Percentiles rank a stretch among this genome's conserved stretches.
These are phyloP conservation scores for Lasioglossum vierecki DNA, from an alignment of 2,888 invertebrate genomes.

Conservation along the genomic window DNA sequence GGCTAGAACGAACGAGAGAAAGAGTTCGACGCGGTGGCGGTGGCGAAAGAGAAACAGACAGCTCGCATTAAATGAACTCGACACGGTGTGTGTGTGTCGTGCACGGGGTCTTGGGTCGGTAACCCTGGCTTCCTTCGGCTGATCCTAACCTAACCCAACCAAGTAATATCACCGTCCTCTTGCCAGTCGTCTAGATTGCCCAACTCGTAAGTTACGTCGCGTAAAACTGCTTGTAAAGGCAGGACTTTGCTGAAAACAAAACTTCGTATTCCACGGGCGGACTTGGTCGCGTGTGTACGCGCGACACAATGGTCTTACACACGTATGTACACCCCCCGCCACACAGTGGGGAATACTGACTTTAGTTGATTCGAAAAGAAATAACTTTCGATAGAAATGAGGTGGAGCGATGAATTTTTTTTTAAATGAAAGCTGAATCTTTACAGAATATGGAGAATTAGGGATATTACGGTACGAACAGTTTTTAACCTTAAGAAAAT, in stretches of 20 bases:
- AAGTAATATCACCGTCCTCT: slow-evolving; percentile 72
- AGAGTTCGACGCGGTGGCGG: slow-evolving; percentile 8
- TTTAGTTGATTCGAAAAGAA: too few relatives aligned
- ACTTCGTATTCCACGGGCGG: slow-evolving; percentile 57
- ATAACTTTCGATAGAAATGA: too few relatives aligned
- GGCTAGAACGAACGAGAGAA: slow-evolving; percentile 44
- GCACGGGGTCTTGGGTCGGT: slow-evolving; percentile 70
- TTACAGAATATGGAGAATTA: too few relatives aligned
- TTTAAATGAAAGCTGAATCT: too few relatives aligned
- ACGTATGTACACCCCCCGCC: not conserved
- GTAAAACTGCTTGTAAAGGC: slow-evolving; percentile 74
- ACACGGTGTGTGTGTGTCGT: slow-evolving; percentile 50
- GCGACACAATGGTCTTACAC: not conserved
- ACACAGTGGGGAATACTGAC: too few relatives aligned
- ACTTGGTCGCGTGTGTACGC: not conserved
- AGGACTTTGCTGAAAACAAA: slow-evolving; percentile 62
- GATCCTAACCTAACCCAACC: slow-evolving; percentile 76
- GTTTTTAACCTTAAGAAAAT: too few relatives aligned
- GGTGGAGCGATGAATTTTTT: too few relatives aligned
- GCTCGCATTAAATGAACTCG: slow-evolving; percentile 60
- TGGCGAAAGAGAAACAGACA: slow-evolving; percentile 11
- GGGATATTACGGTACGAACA: too few relatives aligned
- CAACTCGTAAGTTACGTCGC: slow-evolving; percentile 75
- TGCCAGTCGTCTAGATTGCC: slow-evolving; percentile 71
- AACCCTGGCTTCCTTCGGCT: slow-evolving; percentile 68